Evolutionary conservation across 2,797 vertebrate species (phyloP).

Genomic region (Furcifer pardalis): DNA sequence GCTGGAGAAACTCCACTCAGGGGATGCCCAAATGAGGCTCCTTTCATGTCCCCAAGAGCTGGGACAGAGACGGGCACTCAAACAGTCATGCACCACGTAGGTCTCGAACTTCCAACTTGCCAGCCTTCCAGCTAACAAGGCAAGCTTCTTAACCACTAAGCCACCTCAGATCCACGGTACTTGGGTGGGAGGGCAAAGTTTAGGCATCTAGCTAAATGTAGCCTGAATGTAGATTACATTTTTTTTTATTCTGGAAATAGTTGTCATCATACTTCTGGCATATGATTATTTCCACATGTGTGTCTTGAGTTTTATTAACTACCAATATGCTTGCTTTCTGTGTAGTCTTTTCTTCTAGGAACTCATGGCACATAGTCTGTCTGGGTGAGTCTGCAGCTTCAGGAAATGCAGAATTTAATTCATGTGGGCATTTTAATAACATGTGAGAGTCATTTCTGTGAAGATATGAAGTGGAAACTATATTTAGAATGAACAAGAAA

Average conservation of each 20-base stretch:
- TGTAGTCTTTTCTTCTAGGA: background rate
- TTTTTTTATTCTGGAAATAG: background rate
- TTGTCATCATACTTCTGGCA: background rate
- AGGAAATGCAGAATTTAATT: background rate
- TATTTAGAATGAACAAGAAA: background rate
- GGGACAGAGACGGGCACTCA: too few species aligned
- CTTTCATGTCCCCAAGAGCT: too few species aligned
- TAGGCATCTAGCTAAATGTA: background rate
- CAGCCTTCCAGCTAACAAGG: too few species aligned
- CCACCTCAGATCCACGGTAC: too few species aligned
- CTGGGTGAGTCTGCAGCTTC: background rate
- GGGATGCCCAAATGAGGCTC: too few species aligned
- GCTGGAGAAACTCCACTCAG: too few species aligned
- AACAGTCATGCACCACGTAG: too few species aligned
- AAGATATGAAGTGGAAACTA: slow-evolving; percentile 6
- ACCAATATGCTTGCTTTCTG: background rate
- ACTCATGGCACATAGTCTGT: background rate
- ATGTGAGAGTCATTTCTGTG: background rate
- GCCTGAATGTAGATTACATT: background rate
- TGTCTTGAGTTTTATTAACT: background rate
- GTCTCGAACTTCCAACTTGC: too few species aligned
- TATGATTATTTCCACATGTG: background rate
- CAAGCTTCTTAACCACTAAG: too few species aligned
- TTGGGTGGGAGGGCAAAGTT: too few species aligned
- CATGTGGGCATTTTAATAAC: background rate